These are phyloP conservation scores for Ceratoteleas bidentatus DNA, from an alignment of 1,140 invertebrate species.

Conservation along the genomic window DNA sequence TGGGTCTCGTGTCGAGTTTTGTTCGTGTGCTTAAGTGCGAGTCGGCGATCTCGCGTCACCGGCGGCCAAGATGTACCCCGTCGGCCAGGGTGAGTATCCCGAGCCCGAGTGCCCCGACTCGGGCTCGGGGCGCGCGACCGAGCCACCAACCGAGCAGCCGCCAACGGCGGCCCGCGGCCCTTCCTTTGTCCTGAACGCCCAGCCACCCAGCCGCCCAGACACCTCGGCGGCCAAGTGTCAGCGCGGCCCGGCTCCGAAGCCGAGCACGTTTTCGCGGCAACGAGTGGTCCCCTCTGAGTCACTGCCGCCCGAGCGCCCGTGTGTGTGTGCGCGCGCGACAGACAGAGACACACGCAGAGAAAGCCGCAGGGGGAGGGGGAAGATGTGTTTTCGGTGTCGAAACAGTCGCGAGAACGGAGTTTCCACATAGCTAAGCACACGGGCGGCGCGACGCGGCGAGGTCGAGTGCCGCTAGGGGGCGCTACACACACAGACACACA, in stretches of 20 bases:
- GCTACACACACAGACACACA: too few species aligned
- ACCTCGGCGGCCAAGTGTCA: neutral
- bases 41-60: constrained; percentile 70
- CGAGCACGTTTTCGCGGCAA: too few species aligned
- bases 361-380: constrained; percentile 3
- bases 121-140: neutral
- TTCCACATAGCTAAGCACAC: too few species aligned
- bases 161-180: constrained; percentile 1
- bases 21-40: constrained; percentile 58
- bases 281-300: too few species aligned
- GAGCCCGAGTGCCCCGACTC: neutral
- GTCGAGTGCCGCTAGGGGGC: too few species aligned
- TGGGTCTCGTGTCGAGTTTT: constrained; percentile 79
- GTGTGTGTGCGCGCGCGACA: constrained; percentile 1
- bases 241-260: neutral
- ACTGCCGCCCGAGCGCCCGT: too few species aligned
- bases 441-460: too few species aligned
- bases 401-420: too few species aligned
- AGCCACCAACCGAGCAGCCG: neutral
- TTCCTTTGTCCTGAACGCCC: neutral
- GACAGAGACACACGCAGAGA: neutral
- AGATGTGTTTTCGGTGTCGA: constrained; percentile 35
- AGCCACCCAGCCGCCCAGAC: neutral
- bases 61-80: constrained; percentile 80
- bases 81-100: constrained; percentile 81